phyloP scores from a whole-genome alignment of 2,113 vertebrate genomes.

The Podarcis cretensis region DNA sequence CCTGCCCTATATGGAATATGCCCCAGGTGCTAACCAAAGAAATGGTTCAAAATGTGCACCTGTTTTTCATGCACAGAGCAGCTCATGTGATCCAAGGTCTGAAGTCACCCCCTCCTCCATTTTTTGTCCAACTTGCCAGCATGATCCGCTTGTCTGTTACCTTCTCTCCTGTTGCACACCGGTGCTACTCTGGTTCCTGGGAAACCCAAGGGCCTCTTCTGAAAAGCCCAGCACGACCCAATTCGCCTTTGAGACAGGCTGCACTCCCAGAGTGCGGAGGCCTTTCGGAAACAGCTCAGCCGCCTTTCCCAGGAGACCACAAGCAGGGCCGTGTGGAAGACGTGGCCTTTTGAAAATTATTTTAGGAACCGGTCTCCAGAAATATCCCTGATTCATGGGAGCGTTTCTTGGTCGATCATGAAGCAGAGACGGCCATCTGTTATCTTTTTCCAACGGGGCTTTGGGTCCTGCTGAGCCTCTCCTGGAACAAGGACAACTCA shows the following conservation, averaged over 20 bases:
- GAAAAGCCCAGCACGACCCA: neutral
- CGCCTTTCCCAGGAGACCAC: conserved; percentile 83
- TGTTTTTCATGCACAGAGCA: too few species aligned
- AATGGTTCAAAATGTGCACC: too few species aligned
- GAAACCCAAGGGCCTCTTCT: neutral
- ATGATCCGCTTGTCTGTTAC: neutral
- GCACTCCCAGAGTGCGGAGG: conserved; percentile 22
- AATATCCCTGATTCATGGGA: conserved; percentile 76
- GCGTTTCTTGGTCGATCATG: conserved; percentile 16
- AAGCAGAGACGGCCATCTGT: neutral
- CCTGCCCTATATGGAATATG: too few species aligned
- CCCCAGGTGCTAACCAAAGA: too few species aligned
- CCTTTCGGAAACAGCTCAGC: conserved; percentile 74
- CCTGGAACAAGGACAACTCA: neutral
- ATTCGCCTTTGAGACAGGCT: neutral
- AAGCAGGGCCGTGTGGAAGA: conserved; percentile 80
- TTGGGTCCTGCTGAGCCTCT: neutral
- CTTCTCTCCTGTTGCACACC: too few species aligned
- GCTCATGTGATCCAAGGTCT: neutral
- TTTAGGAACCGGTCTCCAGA: conserved; percentile 71
- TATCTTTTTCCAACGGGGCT: neutral
- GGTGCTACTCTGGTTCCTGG: rapidly evolving
- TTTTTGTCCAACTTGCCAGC: neutral
- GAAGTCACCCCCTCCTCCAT: neutral
- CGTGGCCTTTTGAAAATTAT: conserved; percentile 64